Percentiles rank a stretch among this genome's conserved stretches.
These are phyloP conservation scores for Paedocypris sp. DNA, from an alignment of 2,113 vertebrate species.

Conservation along the genomic window DNA sequence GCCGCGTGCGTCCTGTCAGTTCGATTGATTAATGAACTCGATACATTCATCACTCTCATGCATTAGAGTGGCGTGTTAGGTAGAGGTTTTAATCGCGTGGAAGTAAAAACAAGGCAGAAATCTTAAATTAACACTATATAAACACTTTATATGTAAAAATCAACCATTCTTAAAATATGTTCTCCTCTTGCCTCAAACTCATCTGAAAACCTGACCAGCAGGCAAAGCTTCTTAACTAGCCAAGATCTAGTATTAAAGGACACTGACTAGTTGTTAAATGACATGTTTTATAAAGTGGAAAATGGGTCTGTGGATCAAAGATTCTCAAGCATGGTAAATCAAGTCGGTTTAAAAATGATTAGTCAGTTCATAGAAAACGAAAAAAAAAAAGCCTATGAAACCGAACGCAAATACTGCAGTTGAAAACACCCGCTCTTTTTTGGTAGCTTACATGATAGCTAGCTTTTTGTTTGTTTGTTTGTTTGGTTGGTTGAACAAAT, in stretches of 20 bases:
- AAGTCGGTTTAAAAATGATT: too few species aligned
- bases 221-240: constrained; percentile 16
- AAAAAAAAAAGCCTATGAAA: not conserved
- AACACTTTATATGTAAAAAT: not conserved
- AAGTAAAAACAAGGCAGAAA: not conserved
- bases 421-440: constrained; percentile 7
- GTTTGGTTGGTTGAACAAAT: constrained; percentile 11
- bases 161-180: constrained; percentile 10
- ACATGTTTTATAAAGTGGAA: too few species aligned
- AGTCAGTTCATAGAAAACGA: not conserved
- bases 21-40: not conserved
- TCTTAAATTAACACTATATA: constrained; percentile 19
- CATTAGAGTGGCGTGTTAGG: not conserved
- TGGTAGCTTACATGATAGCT: constrained; percentile 1
- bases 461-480: constrained; percentile 19
- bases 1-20: too few species aligned
- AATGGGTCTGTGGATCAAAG: too few species aligned
- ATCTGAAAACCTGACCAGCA: constrained; percentile 28
- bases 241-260: not conserved
- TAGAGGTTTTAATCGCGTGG: constrained; percentile 1
- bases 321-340: too few species aligned
- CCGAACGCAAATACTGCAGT: constrained; percentile 3
- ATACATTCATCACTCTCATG: constrained; percentile 2
- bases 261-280: not conserved
- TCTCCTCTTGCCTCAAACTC: not conserved